Evolutionary conservation across 2,797 vertebrate species (phyloP), one percentile per base, ranked within the genome.

Genomic region (Coreius guichenoti): DNA sequence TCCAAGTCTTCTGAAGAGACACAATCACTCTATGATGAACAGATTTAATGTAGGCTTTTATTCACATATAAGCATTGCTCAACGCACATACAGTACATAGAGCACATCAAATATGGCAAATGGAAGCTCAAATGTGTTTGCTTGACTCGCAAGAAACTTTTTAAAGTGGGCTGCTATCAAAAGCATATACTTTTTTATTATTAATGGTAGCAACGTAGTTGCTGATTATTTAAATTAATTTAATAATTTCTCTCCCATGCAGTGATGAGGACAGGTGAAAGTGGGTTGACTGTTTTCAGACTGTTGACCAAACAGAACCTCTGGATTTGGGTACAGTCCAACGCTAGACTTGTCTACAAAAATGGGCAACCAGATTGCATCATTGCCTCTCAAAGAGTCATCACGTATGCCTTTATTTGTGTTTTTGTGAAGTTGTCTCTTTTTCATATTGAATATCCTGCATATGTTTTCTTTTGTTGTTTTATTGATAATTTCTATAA

Each of bases 261-360:
- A 96, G 95, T 95, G 95, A 96, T 96, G 0, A 95, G 95, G 88
- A 95, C 94, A 0, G 95, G 95, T 65, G 94, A 95, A n/a, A 95
- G 86, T 11, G 95, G 94, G 1, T 88, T 95, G 85, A 94, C 91
- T 14, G 56, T 93, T 83, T 96, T 96, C 90, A 90, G 95, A 74
- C 93, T 96, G 49, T 91, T 96, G 86, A 45, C 91, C 45, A 96
- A 95, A 80, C 47, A 23, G 0, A 72, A 88, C 5, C 36, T n/a
- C 1, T 96, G 95, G 95, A 4, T 95, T 49, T 96, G 95, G 95
- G 93, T 96, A 19, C 94, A 96, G 90, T 82, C 95, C 73, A 95
- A 90, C 4, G 94, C 94, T 85, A 84, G 94, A 65, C 39, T 96
- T 84, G 90, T 95, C 43, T 94, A 93, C 39, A 95, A 95, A 89